phyloP scores from a whole-genome alignment of 2,113 vertebrate species.

The Saguinus imperator region DNA sequence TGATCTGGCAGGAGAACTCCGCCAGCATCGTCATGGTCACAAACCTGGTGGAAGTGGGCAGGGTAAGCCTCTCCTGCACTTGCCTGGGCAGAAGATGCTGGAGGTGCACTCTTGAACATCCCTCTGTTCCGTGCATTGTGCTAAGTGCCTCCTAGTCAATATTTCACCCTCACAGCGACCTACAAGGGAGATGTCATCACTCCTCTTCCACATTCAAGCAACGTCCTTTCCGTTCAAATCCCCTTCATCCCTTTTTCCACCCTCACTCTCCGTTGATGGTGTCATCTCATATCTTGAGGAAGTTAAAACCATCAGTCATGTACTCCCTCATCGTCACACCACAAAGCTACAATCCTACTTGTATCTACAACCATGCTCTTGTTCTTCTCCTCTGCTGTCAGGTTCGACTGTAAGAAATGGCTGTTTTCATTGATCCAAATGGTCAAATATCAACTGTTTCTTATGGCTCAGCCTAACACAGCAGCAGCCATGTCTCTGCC shows the following conservation, averaged over 20 bases:
- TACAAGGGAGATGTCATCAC: not conserved
- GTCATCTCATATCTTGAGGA: conserved; percentile 42
- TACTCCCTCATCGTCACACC: not conserved
- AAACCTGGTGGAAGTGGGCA: conserved; percentile 98
- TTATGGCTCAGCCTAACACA: not conserved
- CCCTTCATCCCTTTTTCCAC: conserved; percentile 20
- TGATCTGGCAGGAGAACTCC: conserved; percentile 99
- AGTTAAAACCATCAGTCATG: not conserved
- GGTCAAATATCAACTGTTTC: not conserved
- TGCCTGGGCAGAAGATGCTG: not conserved
- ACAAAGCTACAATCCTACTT: not conserved
- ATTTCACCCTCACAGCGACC: not conserved
- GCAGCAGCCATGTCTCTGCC: not conserved
- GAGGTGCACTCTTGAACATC: not conserved
- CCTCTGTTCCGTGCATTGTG: not conserved
- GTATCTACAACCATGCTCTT: not conserved
- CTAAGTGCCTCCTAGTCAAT: not conserved
- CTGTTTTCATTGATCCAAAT: not conserved
- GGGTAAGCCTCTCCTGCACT: conserved; percentile 88
- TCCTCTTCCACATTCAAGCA: not conserved
- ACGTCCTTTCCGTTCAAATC: not conserved
- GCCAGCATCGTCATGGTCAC: conserved; percentile 99
- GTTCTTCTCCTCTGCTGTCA: not conserved
- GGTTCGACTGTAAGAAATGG: not conserved
- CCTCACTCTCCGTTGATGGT: not conserved